Evolutionary conservation across 2,113 vertebrate genomes (phyloP).

Genomic region (Channa maculata): DNA sequence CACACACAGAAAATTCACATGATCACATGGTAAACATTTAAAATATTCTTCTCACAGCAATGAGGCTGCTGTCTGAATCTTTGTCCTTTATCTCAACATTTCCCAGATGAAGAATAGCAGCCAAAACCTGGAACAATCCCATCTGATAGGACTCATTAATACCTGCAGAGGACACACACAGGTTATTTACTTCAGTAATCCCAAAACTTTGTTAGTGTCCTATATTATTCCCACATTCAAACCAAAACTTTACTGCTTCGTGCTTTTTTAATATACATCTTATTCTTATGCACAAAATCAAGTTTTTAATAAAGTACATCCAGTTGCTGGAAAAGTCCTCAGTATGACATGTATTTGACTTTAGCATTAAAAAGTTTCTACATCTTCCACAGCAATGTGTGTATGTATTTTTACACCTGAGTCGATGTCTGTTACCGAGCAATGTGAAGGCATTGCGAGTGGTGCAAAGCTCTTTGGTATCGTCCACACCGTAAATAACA

Average conservation of each 20-base stretch:
- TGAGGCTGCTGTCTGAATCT: slow-evolving; percentile 94
- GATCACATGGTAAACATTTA: no score
- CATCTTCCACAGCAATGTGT: background rate
- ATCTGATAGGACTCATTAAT: slow-evolving; percentile 95
- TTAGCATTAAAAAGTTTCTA: no score
- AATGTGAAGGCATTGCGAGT: slow-evolving; percentile 93
- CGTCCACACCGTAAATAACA: slow-evolving; percentile 92
- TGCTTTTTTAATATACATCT: background rate
- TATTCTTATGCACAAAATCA: background rate
- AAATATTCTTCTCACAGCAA: slow-evolving; percentile 86
- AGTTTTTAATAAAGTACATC: no score
- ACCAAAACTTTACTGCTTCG: background rate
- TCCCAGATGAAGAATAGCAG: slow-evolving; percentile 95
- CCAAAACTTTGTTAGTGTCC: no score
- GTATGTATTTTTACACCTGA: background rate
- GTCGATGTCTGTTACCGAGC: slow-evolving; percentile 85
- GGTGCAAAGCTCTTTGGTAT: slow-evolving; percentile 91
- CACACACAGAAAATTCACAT: no score
- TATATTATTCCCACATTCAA: background rate
- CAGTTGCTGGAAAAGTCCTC: no score
- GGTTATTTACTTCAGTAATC: no score
- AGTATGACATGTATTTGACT: no score
- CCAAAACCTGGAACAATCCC: slow-evolving; percentile 95
- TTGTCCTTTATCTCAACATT: slow-evolving; percentile 92
- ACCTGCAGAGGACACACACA: slow-evolving; percentile 80